Base-by-base conservation (phyloP, 2,113 vertebrate species). In the Crotalus viridis region DNA sequence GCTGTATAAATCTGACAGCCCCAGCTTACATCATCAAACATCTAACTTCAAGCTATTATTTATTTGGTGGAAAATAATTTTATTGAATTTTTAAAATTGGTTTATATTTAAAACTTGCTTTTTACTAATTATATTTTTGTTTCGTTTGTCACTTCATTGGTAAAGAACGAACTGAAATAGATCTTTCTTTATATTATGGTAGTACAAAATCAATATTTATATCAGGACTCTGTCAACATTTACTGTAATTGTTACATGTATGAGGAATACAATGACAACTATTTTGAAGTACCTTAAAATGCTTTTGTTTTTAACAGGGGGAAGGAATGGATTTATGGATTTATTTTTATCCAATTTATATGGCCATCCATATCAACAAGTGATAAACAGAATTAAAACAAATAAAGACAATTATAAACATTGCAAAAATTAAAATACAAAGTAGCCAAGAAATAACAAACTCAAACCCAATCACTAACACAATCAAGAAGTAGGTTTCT, bases 171-270 rank as follows among this genome's bases (percentile, higher is more conserved):
- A 48, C 92, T 95, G 89, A 95, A 96, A 94, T 59, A 15, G 81
- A 86, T 90, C 94, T 96, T 97, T 97, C 94, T 96, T 96, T 92
- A 90, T 92, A 69, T 96, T 61, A 92, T 96, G 95, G 96, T 81
- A 55, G 95, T 69, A 55, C 69, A 93, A 91, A 10, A 95, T 89
- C 57, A 96, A 96, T 96, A 95, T 96, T 95, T 86, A 90, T 92
- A 96, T 96, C 95, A 92, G 90, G 24, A 59, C 93, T 94, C 22
- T 0, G 87, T 91, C 93, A 94, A 96, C 95, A 81, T 87, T 96
- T 95, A 95, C 92, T 91, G 74, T 92, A 90, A 85, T 56, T 89
- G 95, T 97, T 89, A 95, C 96, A 93, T 95, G 93, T 87, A 91
- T 94, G 87, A 92, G 91, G 74, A 91, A 91, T 48, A 89, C 93